Percentiles rank a stretch among this genome's conserved stretches.
phyloP scores from a whole-genome alignment of 2,113 vertebrate genomes.

The Sardina pilchardus region DNA sequence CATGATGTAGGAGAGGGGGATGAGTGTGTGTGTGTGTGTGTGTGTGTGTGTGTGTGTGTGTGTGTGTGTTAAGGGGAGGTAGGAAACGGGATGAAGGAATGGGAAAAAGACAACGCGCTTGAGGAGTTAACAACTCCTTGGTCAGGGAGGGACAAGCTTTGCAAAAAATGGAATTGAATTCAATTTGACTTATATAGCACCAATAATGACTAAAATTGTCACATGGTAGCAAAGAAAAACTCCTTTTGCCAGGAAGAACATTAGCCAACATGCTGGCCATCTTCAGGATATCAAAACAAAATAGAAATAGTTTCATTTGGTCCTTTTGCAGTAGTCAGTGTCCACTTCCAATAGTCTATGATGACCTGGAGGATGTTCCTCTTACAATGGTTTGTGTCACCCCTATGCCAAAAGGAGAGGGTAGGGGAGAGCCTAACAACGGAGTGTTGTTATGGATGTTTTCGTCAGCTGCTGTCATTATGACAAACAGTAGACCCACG shows the following conservation, averaged over 20 bases:
- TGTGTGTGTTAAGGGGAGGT: background rate
- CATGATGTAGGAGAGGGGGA: constrained; percentile 39
- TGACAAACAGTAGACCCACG: constrained; percentile 48
- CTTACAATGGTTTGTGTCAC: background rate
- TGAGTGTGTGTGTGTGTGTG: background rate
- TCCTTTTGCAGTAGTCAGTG: background rate
- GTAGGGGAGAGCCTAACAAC: background rate
- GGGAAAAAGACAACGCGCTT: background rate
- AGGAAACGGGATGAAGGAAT: background rate
- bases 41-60: background rate
- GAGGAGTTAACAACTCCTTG: background rate
- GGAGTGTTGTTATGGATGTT: constrained; percentile 49
- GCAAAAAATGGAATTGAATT: background rate
- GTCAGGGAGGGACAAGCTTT: background rate
- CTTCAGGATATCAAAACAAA: background rate
- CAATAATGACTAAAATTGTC: no score
- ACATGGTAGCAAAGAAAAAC: no score
- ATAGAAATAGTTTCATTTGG: background rate
- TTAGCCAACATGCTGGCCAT: background rate
- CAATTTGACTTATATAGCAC: no score
- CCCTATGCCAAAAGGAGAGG: constrained; percentile 14
- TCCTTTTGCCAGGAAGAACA: no score
- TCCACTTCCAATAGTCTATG: no score
- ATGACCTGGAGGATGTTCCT: background rate
- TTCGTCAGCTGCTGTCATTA: constrained; percentile 45